These are phyloP conservation scores for Pocota personata DNA, from an alignment of 2,888 invertebrate genomes.

Conservation along the genomic window DNA sequence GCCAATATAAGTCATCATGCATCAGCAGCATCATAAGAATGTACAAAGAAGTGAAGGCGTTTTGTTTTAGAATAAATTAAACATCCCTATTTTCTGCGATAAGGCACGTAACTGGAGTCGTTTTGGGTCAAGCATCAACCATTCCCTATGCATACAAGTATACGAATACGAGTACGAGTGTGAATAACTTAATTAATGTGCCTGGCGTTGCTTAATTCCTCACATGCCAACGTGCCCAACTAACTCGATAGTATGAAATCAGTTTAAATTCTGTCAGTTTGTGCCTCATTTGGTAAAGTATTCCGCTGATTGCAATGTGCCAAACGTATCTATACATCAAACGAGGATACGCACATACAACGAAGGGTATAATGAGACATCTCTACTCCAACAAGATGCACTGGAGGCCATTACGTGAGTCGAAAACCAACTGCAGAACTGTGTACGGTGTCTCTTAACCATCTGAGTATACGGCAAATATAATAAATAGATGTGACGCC, in stretches of 20 bases:
- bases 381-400: background rate
- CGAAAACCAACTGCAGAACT: conserved; percentile 40
- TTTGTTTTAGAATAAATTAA: conserved; percentile 36
- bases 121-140: conserved; percentile 14
- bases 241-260: conserved; percentile 69
- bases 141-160: conserved; percentile 33
- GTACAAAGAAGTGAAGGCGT: background rate
- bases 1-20: conserved; percentile 9
- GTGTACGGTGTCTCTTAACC: conserved; percentile 28
- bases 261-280: conserved; percentile 62
- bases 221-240: conserved; percentile 57
- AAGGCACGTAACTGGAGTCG: conserved; percentile 1
- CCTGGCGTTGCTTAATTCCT: conserved; percentile 62
- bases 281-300: conserved; percentile 57
- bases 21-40: background rate
- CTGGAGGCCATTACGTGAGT: conserved; percentile 16
- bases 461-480: conserved; percentile 8
- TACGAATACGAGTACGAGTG: too few relatives aligned
- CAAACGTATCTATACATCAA: conserved; percentile 42
- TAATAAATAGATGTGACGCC: conserved; percentile 69
- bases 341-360: conserved; percentile 30
- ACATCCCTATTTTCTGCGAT: background rate
- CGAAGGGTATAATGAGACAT: conserved; percentile 34
- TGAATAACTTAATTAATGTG: conserved; percentile 72
- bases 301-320: conserved; percentile 56